Percentiles rank a stretch among this genome's conserved stretches.
Evolutionary conservation across 2,113 vertebrate species (phyloP).

Genomic region (Brevimyrus niger): DNA sequence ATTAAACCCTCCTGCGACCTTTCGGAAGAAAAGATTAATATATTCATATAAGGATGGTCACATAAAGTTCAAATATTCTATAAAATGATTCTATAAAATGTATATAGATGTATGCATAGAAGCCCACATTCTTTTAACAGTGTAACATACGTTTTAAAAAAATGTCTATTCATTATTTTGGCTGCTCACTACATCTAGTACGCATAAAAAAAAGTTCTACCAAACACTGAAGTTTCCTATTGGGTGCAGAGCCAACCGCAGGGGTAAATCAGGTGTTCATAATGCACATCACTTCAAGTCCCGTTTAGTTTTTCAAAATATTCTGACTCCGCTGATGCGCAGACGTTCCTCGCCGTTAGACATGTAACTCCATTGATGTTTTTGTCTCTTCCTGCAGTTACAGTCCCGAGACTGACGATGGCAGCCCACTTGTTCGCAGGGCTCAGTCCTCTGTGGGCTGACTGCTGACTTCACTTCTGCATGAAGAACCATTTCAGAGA

Average conservation of each 20-base stretch:
- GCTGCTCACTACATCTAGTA: neutral
- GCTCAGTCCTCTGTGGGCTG: neutral
- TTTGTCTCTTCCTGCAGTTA: neutral
- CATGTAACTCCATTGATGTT: neutral
- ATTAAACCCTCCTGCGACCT: neutral
- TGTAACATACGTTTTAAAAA: neutral
- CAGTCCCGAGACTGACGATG: neutral
- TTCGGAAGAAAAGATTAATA: neutral
- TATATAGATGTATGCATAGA: neutral
- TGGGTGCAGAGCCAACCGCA: neutral
- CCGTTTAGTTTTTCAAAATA: neutral
- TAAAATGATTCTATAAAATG: neutral
- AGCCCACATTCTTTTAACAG: too few species aligned
- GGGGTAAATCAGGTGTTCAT: neutral
- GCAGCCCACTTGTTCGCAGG: neutral
- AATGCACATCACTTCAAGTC: neutral
- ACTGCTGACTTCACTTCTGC: neutral
- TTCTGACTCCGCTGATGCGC: neutral
- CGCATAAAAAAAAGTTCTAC: neutral
- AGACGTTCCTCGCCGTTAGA: neutral
- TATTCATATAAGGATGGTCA: neutral
- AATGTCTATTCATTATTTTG: neutral
- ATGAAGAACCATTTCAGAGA: neutral
- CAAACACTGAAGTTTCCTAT: neutral
- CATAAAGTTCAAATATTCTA: neutral